Evolutionary conservation across 2,888 invertebrate genomes (phyloP), one percentile per base, ranked within the genome.

Genomic region (Agrotis puta): DNA sequence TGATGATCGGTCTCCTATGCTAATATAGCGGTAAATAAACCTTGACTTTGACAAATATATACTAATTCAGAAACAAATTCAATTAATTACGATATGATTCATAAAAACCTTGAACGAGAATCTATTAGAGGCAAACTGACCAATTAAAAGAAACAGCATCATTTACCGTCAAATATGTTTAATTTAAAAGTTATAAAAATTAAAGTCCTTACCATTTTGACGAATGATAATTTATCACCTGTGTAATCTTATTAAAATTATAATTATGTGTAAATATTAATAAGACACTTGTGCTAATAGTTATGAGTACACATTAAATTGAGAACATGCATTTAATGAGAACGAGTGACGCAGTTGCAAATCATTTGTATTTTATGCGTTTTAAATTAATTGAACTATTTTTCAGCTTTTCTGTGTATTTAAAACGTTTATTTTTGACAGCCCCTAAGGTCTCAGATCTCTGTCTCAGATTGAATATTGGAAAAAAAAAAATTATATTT

Each of bases 21-120:
- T 81, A 81, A 83, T 78, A 9, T 71, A 66, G 70, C 73, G 48
- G 68, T 73, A 70, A 56, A 6, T 16, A 9, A 48, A 24, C 83
- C 79, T 72, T 84, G 85, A 84, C 85, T 79, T 84, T 84, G 83
- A 75, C 64, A 70, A 59, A 81, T 61, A 71, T 72, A 79, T 71
- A 74, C 59, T 59, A 79, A 74, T 74, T 63, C 47, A 51, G 20
- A 64, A 64, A 81, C 47, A 64, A 73, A 78, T 71, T 70, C 47
- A 45, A 51, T 72, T 68, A 59, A 83, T 70, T 63, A 70, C 18
- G 53, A 50, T 70, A 68, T 85, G 77, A 85, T 66, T 85, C 77
- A 85, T 72, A 61, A 56, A 43, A 74, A 67, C 76, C 82, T 85
- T 77, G 80, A 68, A 77, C 50, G 53, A 74, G 81, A 69, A 66